These are phyloP conservation scores for Scyliorhinus canicula DNA, from an alignment of 2,797 vertebrate species.

Conservation along the genomic window DNA sequence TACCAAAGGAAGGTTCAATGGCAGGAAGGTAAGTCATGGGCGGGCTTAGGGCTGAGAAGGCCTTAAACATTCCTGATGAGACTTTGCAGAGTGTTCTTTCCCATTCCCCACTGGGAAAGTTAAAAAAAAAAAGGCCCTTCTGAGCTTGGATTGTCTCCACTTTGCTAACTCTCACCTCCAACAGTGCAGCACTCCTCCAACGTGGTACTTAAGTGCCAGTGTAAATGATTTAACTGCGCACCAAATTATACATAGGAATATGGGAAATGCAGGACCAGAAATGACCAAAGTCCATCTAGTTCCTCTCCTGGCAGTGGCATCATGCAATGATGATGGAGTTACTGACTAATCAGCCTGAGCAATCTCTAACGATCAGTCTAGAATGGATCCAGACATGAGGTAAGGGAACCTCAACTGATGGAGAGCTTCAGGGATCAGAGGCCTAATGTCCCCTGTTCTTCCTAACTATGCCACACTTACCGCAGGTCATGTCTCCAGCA, in stretches of 20 bases:
- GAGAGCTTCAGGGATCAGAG: neutral
- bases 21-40: neutral
- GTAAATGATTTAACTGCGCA: neutral
- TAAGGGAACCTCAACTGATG: neutral
- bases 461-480: too few species aligned
- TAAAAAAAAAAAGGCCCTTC: neutral
- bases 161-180: neutral
- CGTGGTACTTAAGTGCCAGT: neutral
- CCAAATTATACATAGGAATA: neutral
- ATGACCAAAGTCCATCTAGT: neutral
- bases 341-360: neutral
- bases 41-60: neutral
- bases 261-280: neutral
- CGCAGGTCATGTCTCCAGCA: neutral
- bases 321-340: neutral
- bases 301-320: neutral
- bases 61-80: neutral
- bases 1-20: neutral
- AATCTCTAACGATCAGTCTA: neutral
- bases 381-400: neutral
- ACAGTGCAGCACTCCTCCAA: neutral
- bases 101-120: neutral
- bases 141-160: neutral
- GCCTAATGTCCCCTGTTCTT: neutral
- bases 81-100: neutral